A percentile compares a stretch with the other conserved stretches of the same genome.
phyloP scores from a whole-genome alignment of 1,140 invertebrate genomes.

The Cephus cinctus region DNA sequence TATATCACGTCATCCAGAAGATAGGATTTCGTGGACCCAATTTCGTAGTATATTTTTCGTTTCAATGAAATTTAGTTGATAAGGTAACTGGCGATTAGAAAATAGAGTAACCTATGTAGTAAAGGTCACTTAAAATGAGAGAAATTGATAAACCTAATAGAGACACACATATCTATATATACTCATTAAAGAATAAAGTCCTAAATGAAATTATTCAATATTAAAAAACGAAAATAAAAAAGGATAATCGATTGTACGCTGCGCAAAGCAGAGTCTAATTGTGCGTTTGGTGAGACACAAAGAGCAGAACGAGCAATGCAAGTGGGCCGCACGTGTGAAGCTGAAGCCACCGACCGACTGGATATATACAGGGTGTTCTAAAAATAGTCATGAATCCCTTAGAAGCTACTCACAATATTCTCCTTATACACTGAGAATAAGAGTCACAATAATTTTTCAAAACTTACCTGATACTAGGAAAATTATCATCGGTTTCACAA shows the following conservation, averaged over 20 bases:
- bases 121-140: too few species aligned
- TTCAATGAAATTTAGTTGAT: too few species aligned
- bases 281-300: too few species aligned
- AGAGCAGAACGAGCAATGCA: slow-evolving; percentile 16
- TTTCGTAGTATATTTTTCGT: too few species aligned
- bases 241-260: too few species aligned
- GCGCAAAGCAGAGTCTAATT: too few species aligned
- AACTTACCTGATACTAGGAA: not conserved
- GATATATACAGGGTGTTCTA: not conserved
- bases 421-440: too few species aligned
- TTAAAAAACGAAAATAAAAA: not conserved
- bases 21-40: too few species aligned
- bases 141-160: slow-evolving; percentile 5
- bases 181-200: not conserved
- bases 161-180: not conserved
- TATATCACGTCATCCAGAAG: too few species aligned
- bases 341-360: slow-evolving; percentile 9
- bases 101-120: too few species aligned
- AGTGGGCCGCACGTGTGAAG: slow-evolving; percentile 29
- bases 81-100: too few species aligned
- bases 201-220: not conserved
- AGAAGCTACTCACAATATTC: not conserved
- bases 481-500: not conserved
- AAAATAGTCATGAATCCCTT: not conserved
- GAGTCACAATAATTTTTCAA: too few species aligned